Evolutionary conservation across 2,113 vertebrate genomes (phyloP).

Genomic region (Notarius quadriscutis): DNA sequence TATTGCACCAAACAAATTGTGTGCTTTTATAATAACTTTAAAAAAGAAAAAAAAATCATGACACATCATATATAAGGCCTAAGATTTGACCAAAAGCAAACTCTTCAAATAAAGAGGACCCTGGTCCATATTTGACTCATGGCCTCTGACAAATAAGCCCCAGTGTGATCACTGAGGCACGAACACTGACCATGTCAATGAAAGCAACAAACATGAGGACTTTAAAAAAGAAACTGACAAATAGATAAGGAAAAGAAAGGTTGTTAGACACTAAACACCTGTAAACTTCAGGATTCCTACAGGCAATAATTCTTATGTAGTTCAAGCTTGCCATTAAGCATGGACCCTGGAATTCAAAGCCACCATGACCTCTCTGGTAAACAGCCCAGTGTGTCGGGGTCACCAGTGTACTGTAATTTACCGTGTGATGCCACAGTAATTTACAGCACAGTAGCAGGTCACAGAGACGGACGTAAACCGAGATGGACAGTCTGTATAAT

Average conservation of each 20-base stretch:
- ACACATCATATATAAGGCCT: not conserved
- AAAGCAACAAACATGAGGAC: not conserved
- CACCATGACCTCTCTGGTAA: not conserved
- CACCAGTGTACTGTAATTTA: conserved; percentile 31
- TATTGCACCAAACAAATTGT: not conserved
- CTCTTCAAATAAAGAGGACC: not conserved
- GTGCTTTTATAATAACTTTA: not conserved
- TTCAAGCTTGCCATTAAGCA: not conserved
- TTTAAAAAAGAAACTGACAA: not conserved
- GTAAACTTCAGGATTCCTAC: not conserved
- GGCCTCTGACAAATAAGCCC: not conserved
- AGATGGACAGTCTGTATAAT: conserved; percentile 30
- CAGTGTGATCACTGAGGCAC: not conserved
- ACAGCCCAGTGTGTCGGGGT: conserved; percentile 6
- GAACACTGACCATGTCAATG: not conserved
- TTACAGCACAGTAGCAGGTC: conserved; percentile 27
- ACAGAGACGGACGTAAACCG: conserved; percentile 21
- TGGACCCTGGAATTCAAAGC: not conserved
- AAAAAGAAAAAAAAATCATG: not conserved
- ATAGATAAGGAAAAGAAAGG: not conserved
- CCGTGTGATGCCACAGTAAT: conserved; percentile 16
- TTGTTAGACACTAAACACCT: not conserved
- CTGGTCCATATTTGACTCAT: not conserved
- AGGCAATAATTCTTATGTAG: not conserved
- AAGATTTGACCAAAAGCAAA: not conserved